Conservation (phyloP, 2,888 invertebrate genomes). For the Pinctada fucata region DNA sequence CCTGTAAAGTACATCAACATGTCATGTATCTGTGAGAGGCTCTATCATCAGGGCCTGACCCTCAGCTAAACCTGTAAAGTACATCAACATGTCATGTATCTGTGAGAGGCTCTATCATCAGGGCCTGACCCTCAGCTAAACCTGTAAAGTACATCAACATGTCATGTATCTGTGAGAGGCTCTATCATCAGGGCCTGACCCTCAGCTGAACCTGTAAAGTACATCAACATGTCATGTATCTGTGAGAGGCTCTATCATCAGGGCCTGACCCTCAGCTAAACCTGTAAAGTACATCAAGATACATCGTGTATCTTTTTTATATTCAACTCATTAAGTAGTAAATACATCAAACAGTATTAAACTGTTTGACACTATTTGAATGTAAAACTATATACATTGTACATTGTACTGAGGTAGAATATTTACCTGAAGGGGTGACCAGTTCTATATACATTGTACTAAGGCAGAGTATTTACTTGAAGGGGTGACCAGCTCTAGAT, state of each 20-base stretch:
- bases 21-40: slow-evolving; percentile 41
- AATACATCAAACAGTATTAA: too few species aligned
- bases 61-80: slow-evolving; percentile 42
- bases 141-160: slow-evolving; percentile 37
- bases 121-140: slow-evolving; percentile 48
- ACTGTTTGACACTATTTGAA: too few species aligned
- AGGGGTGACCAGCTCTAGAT: not conserved
- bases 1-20: slow-evolving; percentile 37
- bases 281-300: slow-evolving; percentile 35
- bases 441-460: too few species aligned
- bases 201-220: slow-evolving; percentile 42
- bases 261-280: slow-evolving; percentile 48
- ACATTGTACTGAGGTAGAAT: too few species aligned
- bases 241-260: slow-evolving; percentile 46
- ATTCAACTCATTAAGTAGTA: too few species aligned
- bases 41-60: slow-evolving; percentile 54
- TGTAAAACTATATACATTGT: too few species aligned
- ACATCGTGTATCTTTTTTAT: too few species aligned
- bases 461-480: too few species aligned
- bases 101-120: slow-evolving; percentile 46
- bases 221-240: not conserved
- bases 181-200: slow-evolving; percentile 54
- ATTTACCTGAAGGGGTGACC: too few species aligned
- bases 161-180: slow-evolving; percentile 41
- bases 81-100: not conserved